A percentile compares a stretch with the other conserved stretches of the same genome.
These are phyloP conservation scores for Etheostoma perlongum DNA, from an alignment of 2,797 vertebrate genomes.

Conservation along the genomic window DNA sequence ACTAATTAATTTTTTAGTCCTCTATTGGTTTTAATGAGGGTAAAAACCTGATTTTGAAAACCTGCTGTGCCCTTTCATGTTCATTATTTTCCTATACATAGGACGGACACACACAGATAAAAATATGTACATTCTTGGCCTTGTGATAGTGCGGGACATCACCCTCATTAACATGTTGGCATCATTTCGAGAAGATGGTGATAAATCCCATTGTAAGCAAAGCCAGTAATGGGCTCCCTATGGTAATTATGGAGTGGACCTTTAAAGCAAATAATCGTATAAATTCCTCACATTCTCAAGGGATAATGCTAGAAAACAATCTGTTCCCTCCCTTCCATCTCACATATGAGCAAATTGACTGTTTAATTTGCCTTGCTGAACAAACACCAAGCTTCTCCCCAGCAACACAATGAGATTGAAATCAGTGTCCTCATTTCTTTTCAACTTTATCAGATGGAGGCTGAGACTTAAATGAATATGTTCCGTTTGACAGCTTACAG, in stretches of 20 bases:
- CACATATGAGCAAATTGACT: conserved; percentile 54
- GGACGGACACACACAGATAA: conserved; percentile 15
- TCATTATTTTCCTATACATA: conserved; percentile 21
- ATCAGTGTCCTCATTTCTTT: conserved; percentile 34
- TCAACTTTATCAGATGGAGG: conserved; percentile 18
- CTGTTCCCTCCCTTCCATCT: conserved; percentile 31
- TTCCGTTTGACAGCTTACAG: conserved; percentile 13
- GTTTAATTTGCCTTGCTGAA: conserved; percentile 53
- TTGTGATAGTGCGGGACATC: conserved; percentile 48
- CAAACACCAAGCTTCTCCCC: conserved; percentile 40
- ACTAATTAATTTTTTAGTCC: conserved; percentile 11
- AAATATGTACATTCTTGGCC: conserved; percentile 41
- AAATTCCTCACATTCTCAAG: conserved; percentile 54
- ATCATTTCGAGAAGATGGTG: conserved; percentile 50
- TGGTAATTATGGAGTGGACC: conserved; percentile 66
- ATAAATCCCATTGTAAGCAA: conserved; percentile 63
- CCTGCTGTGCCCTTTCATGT: conserved; percentile 19
- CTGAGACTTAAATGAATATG: conserved; percentile 33
- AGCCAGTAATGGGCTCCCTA: conserved; percentile 66
- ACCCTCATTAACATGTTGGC: conserved; percentile 67
- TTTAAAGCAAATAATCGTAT: conserved; percentile 67
- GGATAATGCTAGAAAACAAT: conserved; percentile 49
- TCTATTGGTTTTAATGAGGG: conserved; percentile 27
- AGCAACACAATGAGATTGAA: conserved; percentile 35
- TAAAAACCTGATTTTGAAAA: conserved; percentile 25